Evolutionary conservation across 2,888 invertebrate genomes (phyloP).

Genomic region (Patella caerulea): DNA sequence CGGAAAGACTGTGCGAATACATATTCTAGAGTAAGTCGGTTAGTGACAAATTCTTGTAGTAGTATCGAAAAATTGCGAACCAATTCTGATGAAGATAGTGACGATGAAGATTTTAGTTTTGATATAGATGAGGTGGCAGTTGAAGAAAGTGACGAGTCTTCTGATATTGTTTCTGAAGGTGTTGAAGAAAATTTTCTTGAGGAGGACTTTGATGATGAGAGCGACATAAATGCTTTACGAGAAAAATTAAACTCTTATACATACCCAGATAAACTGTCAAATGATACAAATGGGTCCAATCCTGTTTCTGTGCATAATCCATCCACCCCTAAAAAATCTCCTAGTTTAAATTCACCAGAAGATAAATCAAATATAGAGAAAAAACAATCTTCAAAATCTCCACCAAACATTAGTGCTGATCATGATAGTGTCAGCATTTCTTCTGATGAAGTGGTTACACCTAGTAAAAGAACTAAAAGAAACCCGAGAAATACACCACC

Average conservation of each 20-base stretch:
- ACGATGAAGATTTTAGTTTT: conserved; percentile 18
- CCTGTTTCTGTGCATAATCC: not conserved
- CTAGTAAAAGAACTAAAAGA: conserved; percentile 12
- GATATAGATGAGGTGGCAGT: conserved; percentile 22
- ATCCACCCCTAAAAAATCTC: not conserved
- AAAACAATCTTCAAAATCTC: not conserved
- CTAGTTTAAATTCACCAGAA: not conserved
- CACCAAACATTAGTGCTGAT: not conserved
- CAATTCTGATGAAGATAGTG: conserved; percentile 15
- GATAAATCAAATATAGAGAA: not conserved
- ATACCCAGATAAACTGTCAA: no score
- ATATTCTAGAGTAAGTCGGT: conserved; percentile 24
- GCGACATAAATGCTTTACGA: not conserved
- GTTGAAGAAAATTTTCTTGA: not conserved
- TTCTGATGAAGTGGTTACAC: not conserved
- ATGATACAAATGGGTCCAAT: no score
- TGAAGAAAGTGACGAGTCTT: conserved; percentile 20
- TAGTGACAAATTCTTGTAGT: not conserved
- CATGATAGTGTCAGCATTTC: not conserved
- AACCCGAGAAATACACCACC: conserved; percentile 11
- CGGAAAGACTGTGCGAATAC: conserved; percentile 30
- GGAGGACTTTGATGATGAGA: conserved; percentile 15
- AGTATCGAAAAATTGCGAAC: not conserved
- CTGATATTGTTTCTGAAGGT: not conserved
- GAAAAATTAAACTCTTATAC: not conserved